These are phyloP conservation scores for Ondatra zibethicus DNA, from an alignment of 2,113 vertebrate species.

Conservation along the genomic window DNA sequence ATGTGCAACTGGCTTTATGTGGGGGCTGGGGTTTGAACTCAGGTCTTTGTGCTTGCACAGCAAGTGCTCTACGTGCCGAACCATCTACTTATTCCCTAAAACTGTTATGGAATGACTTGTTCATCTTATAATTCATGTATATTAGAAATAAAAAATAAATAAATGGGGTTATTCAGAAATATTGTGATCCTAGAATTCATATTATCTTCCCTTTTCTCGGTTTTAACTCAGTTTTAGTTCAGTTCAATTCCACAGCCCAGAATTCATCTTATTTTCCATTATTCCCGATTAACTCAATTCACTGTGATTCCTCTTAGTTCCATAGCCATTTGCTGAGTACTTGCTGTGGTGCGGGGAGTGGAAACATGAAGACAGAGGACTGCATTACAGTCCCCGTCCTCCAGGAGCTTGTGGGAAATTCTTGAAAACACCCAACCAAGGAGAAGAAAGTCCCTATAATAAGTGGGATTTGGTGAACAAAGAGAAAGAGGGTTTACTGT, in stretches of 20 bases:
- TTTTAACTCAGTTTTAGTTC: neutral
- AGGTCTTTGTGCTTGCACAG: neutral
- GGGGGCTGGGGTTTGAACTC: neutral
- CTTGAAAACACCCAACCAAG: neutral
- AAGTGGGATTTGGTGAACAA: neutral
- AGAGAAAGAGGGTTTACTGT: neutral
- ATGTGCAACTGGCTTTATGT: neutral
- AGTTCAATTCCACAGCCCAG: neutral
- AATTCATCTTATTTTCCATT: neutral
- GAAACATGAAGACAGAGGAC: neutral
- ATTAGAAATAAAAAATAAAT: constrained; percentile 23
- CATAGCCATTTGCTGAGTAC: neutral
- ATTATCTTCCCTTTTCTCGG: neutral
- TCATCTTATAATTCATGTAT: neutral
- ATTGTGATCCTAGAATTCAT: neutral
- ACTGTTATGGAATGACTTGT: neutral
- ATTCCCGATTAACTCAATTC: neutral
- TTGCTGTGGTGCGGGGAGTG: neutral
- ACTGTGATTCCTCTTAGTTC: neutral
- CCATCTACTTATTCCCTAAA: neutral
- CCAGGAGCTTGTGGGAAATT: neutral
- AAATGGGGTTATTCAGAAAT: constrained; percentile 13
- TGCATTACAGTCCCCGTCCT: neutral
- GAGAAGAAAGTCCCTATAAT: neutral
- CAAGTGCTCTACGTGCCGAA: neutral